These are phyloP conservation scores for Alligator sinensis DNA, from an alignment of 2,113 vertebrate genomes.

Conservation along the genomic window DNA sequence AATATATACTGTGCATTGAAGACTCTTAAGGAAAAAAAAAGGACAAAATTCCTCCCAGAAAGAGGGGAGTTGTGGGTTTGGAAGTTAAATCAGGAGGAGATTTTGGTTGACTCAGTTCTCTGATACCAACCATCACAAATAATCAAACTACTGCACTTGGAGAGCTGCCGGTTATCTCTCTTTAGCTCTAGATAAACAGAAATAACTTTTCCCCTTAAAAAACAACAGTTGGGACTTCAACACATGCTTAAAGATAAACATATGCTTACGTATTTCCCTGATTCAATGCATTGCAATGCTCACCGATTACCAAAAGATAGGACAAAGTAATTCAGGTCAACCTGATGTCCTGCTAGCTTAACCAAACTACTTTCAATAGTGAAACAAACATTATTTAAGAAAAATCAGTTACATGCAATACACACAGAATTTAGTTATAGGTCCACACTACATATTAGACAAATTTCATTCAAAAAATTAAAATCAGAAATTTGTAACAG, in stretches of 20 bases:
- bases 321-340: no score
- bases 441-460: background rate
- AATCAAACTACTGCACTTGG: background rate
- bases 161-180: background rate
- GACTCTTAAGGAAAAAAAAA: conserved; percentile 9
- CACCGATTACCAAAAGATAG: background rate
- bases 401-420: background rate
- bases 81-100: conserved; percentile 3
- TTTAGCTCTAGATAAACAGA: background rate
- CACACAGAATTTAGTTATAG: no score
- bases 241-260: background rate
- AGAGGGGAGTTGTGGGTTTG: background rate
- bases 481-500: background rate
- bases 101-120: background rate
- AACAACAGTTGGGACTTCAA: no score
- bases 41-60: background rate
- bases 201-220: background rate
- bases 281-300: background rate
- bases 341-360: background rate
- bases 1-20: conserved; percentile 38
- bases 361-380: background rate
- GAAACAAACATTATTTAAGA: background rate
- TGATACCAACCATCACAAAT: background rate
- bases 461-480: background rate
- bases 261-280: background rate